A percentile compares a stretch with the other conserved stretches of the same genome.
These are phyloP conservation scores for Nezara viridula DNA, from an alignment of 2,888 invertebrate species.

Conservation along the genomic window DNA sequence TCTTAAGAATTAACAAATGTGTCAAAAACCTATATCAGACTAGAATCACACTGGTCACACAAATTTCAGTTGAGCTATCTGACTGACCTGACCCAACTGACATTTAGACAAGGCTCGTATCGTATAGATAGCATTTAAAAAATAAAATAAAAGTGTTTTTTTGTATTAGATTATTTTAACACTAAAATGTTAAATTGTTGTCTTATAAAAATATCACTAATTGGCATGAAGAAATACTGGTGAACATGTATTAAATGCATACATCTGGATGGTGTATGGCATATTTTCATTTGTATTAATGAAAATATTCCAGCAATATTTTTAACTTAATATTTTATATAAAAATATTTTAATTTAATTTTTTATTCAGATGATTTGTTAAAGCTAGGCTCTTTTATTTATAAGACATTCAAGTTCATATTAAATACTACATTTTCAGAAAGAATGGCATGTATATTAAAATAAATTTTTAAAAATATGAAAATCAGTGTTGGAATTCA, in stretches of 20 bases:
- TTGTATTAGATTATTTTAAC: background rate
- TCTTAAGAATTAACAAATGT: background rate
- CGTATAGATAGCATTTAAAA: background rate
- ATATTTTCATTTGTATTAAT: background rate
- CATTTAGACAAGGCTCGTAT: slow-evolving; percentile 20
- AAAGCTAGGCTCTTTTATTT: too few relatives aligned
- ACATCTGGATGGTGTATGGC: background rate
- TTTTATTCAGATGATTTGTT: too few relatives aligned
- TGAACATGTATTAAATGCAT: background rate
- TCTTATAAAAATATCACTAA: background rate
- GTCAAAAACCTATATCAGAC: background rate
- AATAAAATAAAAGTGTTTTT: background rate
- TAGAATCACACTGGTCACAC: background rate
- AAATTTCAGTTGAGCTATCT: slow-evolving; percentile 19
- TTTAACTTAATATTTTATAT: too few relatives aligned
- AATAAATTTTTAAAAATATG: background rate
- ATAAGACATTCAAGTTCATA: too few relatives aligned
- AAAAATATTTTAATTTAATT: too few relatives aligned
- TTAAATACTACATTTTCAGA: background rate
- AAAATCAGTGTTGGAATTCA: background rate
- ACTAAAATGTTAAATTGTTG: background rate
- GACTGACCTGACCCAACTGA: slow-evolving; percentile 17
- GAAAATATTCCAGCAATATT: background rate
- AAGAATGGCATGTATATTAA: background rate
- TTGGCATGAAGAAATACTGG: background rate